phyloP scores from a whole-genome alignment of 2,797 vertebrate species.

The Champsocephalus gunnari region DNA sequence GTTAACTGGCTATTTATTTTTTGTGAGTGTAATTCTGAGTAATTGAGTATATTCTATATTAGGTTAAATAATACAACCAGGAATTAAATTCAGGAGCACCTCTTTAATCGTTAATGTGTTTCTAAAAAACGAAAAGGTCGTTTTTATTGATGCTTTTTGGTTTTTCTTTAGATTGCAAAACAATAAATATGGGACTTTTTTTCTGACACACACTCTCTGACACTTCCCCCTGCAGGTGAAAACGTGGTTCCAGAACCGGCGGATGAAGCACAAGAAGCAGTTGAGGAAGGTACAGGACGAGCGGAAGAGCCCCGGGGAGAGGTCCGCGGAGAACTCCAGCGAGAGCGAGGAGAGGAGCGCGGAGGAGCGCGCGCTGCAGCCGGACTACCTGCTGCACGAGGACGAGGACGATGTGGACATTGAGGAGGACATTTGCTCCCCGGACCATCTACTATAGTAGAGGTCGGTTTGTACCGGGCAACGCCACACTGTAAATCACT shows the following conservation, averaged over 20 bases:
- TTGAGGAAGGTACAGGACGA: constrained; percentile 95
- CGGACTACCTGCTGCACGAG: constrained; percentile 87
- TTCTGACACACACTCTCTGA: accelerated
- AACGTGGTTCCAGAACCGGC: constrained; percentile 98
- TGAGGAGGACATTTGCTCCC: constrained; percentile 90
- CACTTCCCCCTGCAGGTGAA: constrained; percentile 87
- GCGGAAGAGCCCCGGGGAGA: constrained; percentile 86
- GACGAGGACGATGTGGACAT: constrained; percentile 93
- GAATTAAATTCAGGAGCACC: neutral
- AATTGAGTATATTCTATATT: too few relatives aligned
- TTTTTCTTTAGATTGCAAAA: neutral
- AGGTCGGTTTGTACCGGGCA: constrained; percentile 9
- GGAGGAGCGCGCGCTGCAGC: constrained; percentile 71
- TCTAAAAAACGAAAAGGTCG: too few relatives aligned
- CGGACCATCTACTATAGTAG: constrained; percentile 87
- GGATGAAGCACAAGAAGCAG: constrained; percentile 99
- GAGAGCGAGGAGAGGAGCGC: constrained; percentile 83
- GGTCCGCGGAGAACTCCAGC: constrained; percentile 85
- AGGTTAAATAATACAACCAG: too few relatives aligned
- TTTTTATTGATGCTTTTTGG: neutral
- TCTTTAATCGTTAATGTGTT: too few relatives aligned
- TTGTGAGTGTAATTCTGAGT: neutral
- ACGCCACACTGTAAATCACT: constrained; percentile 57
- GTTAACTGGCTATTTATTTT: neutral
- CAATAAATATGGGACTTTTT: neutral